Percentiles rank a stretch among this genome's conserved stretches.
These are phyloP conservation scores for Mactromeris polynyma DNA, from an alignment of 2,888 invertebrate species.

Conservation along the genomic window DNA sequence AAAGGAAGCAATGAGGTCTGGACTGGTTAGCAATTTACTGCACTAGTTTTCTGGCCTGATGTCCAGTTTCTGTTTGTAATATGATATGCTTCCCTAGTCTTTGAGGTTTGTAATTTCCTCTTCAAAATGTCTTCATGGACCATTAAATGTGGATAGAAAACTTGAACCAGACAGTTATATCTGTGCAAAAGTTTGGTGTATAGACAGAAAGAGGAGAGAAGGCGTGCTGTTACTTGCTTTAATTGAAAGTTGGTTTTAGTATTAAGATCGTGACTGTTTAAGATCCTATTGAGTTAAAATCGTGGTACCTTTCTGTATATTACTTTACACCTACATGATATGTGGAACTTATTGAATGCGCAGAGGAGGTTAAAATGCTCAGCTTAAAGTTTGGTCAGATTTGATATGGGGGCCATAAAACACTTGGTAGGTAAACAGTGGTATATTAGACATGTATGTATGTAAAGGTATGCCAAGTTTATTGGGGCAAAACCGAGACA, in stretches of 20 bases:
- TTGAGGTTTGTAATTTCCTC: not conserved
- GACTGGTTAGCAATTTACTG: not conserved
- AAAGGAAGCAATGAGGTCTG: no score
- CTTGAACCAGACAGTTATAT: not conserved
- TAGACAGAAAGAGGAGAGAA: not conserved
- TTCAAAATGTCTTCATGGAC: conserved; percentile 12
- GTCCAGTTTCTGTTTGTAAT: conserved; percentile 4
- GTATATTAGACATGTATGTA: conserved; percentile 25
- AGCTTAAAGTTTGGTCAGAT: conserved; percentile 20
- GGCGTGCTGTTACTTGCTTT: not conserved
- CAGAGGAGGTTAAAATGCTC: not conserved
- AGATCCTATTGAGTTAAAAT: conserved; percentile 14
- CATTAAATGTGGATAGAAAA: conserved; percentile 9
- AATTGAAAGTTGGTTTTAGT: conserved; percentile 13
- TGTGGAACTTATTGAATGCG: not conserved
- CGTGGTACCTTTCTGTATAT: not conserved
- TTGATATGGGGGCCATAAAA: conserved; percentile 37
- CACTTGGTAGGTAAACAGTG: not conserved
- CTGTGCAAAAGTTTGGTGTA: conserved; percentile 6
- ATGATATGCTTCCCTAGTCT: not conserved
- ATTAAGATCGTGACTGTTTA: not conserved
- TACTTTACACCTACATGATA: not conserved
- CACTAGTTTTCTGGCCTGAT: not conserved
- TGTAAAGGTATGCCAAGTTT: conserved; percentile 40
- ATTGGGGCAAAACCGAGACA: conserved; percentile 34